These are phyloP conservation scores for Crax fasciolata DNA, from an alignment of 2,797 vertebrate species.

Conservation along the genomic window DNA sequence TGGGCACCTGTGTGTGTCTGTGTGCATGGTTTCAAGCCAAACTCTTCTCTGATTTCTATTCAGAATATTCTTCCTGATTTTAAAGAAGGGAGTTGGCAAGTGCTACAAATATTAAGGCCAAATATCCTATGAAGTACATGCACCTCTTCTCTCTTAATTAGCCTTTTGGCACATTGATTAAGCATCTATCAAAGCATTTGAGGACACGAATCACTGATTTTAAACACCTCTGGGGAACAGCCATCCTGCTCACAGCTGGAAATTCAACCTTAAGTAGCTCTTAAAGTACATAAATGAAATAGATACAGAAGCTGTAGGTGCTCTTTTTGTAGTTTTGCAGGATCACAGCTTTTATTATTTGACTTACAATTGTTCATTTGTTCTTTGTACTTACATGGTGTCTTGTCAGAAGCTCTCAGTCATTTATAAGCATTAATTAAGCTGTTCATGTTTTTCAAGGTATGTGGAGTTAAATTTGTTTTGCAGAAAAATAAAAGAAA, in stretches of 20 bases:
- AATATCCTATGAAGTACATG: not conserved
- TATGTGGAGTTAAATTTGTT: not conserved
- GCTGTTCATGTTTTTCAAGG: not conserved
- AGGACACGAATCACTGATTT: not conserved
- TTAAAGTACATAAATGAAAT: not conserved
- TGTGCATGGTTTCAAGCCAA: not conserved
- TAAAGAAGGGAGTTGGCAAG: not conserved
- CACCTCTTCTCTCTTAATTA: not conserved
- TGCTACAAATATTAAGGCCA: not conserved
- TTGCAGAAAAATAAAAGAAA: not conserved
- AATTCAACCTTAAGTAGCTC: not conserved
- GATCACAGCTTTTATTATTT: not conserved
- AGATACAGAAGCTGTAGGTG: not conserved
- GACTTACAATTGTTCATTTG: not conserved
- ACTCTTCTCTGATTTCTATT: not conserved
- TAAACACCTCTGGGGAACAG: not conserved
- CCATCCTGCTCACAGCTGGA: not conserved
- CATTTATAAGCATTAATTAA: not conserved
- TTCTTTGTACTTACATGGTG: not conserved
- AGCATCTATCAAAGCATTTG: not conserved
- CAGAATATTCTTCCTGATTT: not conserved
- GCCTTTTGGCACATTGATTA: not conserved
- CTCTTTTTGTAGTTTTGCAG: not conserved
- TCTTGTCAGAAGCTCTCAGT: not conserved
- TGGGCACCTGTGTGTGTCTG: not conserved